phyloP scores from a whole-genome alignment of 2,888 invertebrate species.

The Seira musarum region DNA sequence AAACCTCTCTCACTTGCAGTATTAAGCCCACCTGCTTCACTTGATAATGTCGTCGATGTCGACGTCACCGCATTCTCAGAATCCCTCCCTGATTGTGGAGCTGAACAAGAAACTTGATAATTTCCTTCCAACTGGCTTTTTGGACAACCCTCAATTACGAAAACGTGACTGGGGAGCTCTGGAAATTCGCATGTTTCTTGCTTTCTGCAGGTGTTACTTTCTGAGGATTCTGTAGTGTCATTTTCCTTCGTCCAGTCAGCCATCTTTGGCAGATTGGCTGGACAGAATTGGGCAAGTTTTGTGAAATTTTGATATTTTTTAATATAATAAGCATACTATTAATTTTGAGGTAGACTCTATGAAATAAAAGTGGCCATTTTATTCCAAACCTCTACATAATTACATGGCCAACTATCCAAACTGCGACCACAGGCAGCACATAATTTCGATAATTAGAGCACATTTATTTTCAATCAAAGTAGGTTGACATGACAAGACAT shows the following conservation, averaged over 20 bases:
- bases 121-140: slow-evolving; percentile 8
- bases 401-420: too few species aligned
- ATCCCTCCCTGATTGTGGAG: too few species aligned
- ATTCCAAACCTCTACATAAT: too few species aligned
- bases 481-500: too few species aligned
- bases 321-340: neutral
- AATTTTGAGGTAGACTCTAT: too few species aligned
- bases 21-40: slow-evolving; percentile 16
- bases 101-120: neutral
- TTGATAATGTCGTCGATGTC: neutral
- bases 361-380: too few species aligned
- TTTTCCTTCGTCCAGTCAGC: neutral
- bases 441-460: too few species aligned
- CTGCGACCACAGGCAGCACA: too few species aligned
- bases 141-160: slow-evolving; percentile 7
- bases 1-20: neutral
- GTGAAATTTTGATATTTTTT: neutral
- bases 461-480: too few species aligned
- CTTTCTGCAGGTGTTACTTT: neutral
- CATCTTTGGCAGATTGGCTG: neutral
- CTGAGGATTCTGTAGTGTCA: neutral
- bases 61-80: neutral
- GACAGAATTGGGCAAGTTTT: neutral
- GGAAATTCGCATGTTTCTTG: neutral
- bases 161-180: slow-evolving; percentile 1